A percentile compares a stretch with the other conserved stretches of the same genome.
phyloP scores from a whole-genome alignment of 2,797 vertebrate species.

The Chiloscyllium punctatum region DNA sequence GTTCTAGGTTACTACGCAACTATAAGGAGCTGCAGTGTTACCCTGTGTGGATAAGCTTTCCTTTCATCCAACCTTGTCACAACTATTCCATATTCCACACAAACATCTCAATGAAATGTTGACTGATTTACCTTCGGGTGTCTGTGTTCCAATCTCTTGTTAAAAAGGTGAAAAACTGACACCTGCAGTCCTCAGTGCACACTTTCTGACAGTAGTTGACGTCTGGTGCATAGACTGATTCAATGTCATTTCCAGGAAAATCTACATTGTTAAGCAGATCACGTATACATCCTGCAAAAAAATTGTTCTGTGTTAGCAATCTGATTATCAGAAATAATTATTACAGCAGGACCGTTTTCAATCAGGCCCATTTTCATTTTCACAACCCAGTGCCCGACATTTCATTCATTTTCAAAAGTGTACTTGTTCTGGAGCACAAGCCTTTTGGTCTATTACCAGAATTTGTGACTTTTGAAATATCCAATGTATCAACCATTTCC shows the following conservation, averaged over 20 bases:
- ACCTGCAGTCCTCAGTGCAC: neutral
- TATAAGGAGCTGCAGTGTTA: neutral
- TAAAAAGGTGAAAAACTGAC: neutral
- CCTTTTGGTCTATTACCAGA: too few species aligned
- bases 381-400: neutral
- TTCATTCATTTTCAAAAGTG: too few species aligned
- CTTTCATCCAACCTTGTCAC: neutral
- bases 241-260: too few species aligned
- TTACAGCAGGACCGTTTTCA: neutral
- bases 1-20: neutral
- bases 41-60: neutral
- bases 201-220: neutral
- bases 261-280: neutral
- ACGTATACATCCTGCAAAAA: neutral
- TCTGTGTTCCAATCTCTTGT: neutral
- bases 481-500: too few species aligned
- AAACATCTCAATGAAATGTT: neutral
- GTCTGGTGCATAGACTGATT: neutral
- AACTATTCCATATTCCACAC: neutral
- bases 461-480: too few species aligned
- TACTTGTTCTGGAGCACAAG: too few species aligned
- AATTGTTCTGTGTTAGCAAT: neutral
- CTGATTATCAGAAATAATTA: neutral
- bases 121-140: neutral
- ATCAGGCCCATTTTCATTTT: too few species aligned